phyloP scores from a whole-genome alignment of 2,888 invertebrate genomes.

The Hypomecis atomaria region DNA sequence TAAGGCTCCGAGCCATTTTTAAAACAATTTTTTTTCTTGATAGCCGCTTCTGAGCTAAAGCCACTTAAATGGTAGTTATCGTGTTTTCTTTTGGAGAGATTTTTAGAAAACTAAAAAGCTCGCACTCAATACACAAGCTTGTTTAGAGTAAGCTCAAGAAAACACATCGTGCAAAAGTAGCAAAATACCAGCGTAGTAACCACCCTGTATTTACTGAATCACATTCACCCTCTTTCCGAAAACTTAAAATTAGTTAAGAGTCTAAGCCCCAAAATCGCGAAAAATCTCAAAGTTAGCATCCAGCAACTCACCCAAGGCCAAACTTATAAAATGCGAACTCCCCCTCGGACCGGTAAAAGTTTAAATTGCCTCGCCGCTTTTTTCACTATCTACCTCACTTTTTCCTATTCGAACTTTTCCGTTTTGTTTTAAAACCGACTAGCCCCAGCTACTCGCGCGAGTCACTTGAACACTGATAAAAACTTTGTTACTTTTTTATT shows the following conservation, averaged over 20 bases:
- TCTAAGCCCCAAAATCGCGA: conserved; percentile 38
- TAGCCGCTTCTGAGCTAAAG: too few species aligned
- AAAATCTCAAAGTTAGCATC: conserved; percentile 63
- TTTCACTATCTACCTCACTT: conserved; percentile 82
- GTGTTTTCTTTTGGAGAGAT: too few species aligned
- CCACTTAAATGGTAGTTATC: too few species aligned
- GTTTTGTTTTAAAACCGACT: conserved; percentile 73
- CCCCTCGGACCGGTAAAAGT: conserved; percentile 68
- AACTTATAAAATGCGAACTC: conserved; percentile 75
- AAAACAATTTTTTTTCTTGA: too few species aligned
- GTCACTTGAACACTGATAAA: conserved; percentile 43
- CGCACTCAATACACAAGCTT: too few species aligned
- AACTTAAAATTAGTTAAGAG: conserved; percentile 35
- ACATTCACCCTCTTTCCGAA: conserved; percentile 14
- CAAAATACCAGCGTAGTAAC: background rate
- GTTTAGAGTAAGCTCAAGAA: background rate
- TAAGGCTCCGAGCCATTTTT: too few species aligned
- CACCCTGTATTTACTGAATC: conserved; percentile 7
- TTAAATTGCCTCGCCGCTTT: conserved; percentile 77
- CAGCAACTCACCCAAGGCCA: conserved; percentile 68
- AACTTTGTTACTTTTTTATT: conserved; percentile 39
- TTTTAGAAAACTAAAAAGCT: too few species aligned
- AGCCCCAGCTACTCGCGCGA: conserved; percentile 39
- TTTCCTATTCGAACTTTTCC: conserved; percentile 82
- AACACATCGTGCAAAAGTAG: background rate